A percentile compares a stretch with the other conserved stretches of the same genome.
Conservation (phyloP, 1,140 invertebrate genomes). For the Drosophila parabipectinata region DNA sequence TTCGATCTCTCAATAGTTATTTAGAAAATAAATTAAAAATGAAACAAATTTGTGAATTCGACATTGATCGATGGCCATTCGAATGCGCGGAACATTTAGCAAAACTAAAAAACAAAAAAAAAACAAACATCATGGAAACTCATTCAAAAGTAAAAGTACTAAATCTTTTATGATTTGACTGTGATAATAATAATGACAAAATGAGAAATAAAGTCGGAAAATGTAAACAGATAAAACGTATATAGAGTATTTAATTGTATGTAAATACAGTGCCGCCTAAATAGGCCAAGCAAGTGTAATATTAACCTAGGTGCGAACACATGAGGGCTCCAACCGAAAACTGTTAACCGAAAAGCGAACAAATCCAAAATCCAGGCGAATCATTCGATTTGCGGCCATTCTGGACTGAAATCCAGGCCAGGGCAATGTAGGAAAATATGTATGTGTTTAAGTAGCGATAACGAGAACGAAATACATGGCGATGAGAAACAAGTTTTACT, state of each 20-base stretch:
- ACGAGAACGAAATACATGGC: conserved; percentile 37
- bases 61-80: conserved; percentile 42
- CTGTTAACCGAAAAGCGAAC: conserved; percentile 36
- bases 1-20: conserved; percentile 55
- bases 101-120: conserved; percentile 41
- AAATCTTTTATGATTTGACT: conserved; percentile 84
- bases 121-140: conserved; percentile 76
- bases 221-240: conserved; percentile 71
- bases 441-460: conserved; percentile 50
- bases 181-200: conserved; percentile 83
- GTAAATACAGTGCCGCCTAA: conserved; percentile 51
- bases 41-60: conserved; percentile 12
- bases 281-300: conserved; percentile 54
- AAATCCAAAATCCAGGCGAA: conserved; percentile 21
- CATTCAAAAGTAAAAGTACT: conserved; percentile 83
- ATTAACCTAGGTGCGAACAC: conserved; percentile 68
- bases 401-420: conserved; percentile 7
- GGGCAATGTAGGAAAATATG: conserved; percentile 43
- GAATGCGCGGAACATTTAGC: conserved; percentile 64
- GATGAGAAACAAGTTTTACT: conserved; percentile 65
- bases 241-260: conserved; percentile 78
- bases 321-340: conserved; percentile 34
- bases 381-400: conserved; percentile 27
- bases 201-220: conserved; percentile 52
- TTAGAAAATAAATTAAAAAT: conserved; percentile 25